Evolutionary conservation across 2,113 vertebrate genomes (phyloP), one percentile per base, ranked within the genome.

Genomic region (Barnardius zonarius): DNA sequence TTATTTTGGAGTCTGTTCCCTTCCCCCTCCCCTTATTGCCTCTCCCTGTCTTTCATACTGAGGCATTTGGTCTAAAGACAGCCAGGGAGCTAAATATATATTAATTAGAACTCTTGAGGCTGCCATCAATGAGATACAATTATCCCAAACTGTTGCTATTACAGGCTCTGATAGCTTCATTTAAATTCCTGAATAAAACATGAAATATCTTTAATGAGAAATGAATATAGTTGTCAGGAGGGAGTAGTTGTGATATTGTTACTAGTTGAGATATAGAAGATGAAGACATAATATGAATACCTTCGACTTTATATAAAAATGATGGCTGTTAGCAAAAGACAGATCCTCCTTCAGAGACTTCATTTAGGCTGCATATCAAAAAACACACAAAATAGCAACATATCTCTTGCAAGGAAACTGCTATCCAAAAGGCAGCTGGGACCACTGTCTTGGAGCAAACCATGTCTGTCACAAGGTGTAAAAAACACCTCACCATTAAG

Each of bases 151-250:
- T 98, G 98, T 98, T 98, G 98, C 97, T 98, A 98, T 98, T 98
- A 98, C 96, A 52, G 97, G 97, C 97, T 97, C 97, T 98, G 98
- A 98, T 98, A 98, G 98, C 98, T 98, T 98, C 98, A 98, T 98
- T 98, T 98, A 98, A 98, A 98, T 98, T 98, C 97, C 98, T 98
- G 98, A 98, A 98, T 98, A 98, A 98, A 98, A 98, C 98, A 98
- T 98, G 98, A 98, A 98, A 98, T 98, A 98, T 98, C 97, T 98
- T 97, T 98, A 98, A 98, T 98, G 98, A 98, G 98, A 98, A 98
- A 98, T 98, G 98, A 98, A 98, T 97, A 98, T 97, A 97, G 97
- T 98, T 98, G 98, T 98, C 98, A 98, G 97, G 93, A 97, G 98
- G 98, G 98, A 98, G 97, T 96, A 98, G 98, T 98, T 98, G 96